These are phyloP conservation scores for Tolypeutes matacus DNA, from an alignment of 2,797 vertebrate genomes.

Conservation along the genomic window DNA sequence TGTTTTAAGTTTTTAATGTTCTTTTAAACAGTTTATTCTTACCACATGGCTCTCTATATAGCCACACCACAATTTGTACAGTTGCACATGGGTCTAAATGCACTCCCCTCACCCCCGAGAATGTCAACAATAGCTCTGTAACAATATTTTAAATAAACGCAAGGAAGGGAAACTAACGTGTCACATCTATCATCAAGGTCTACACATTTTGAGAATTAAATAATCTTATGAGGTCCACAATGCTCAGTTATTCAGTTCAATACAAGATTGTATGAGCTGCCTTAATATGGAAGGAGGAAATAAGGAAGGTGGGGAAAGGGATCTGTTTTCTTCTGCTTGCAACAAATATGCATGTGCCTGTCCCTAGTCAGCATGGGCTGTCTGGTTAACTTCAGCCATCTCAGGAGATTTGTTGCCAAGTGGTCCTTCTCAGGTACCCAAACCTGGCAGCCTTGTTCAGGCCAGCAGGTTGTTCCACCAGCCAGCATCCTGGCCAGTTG, in stretches of 20 bases:
- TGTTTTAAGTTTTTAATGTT: constrained; percentile 88
- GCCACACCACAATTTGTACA: constrained; percentile 86
- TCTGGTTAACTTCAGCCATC: constrained; percentile 66
- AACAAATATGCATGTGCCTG: constrained; percentile 62
- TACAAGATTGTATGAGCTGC: constrained; percentile 78
- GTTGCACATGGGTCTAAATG: constrained; percentile 85
- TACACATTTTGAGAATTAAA: constrained; percentile 87
- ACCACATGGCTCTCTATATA: constrained; percentile 88
- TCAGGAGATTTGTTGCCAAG: constrained; percentile 65
- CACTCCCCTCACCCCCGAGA: constrained; percentile 77
- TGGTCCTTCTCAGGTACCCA: constrained; percentile 80
- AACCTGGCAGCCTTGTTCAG: constrained; percentile 77
- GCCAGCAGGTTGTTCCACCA: constrained; percentile 44
- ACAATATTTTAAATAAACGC: constrained; percentile 87
- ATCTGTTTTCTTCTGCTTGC: constrained; percentile 73
- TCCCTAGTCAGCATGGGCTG: constrained; percentile 67
- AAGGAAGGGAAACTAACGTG: constrained; percentile 82
- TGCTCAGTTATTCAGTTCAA: constrained; percentile 77
- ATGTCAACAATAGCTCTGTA: constrained; percentile 83
- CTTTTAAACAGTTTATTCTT: constrained; percentile 87
- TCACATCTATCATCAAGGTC: constrained; percentile 83
- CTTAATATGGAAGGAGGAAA: background rate
- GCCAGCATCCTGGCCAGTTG: constrained; percentile 67
- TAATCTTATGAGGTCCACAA: constrained; percentile 86
- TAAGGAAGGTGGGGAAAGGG: constrained; percentile 5